phyloP scores from a whole-genome alignment of 1,140 invertebrate genomes.

The Tetraneura akinire region DNA sequence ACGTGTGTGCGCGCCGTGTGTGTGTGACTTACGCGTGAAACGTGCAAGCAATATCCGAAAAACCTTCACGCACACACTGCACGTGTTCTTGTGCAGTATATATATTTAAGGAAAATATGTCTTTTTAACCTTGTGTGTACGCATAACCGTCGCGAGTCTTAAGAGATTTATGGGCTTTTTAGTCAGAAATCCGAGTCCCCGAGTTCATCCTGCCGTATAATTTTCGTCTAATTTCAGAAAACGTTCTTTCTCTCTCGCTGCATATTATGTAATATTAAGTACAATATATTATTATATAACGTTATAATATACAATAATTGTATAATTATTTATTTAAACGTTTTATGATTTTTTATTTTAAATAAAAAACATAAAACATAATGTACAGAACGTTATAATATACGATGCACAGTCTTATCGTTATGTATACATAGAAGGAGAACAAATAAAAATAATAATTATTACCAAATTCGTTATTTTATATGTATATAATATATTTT shows the following conservation, averaged over 20 bases:
- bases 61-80: background rate
- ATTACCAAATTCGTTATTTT: no score
- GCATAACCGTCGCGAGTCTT: background rate
- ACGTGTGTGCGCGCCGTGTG: background rate
- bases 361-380: background rate
- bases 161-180: constrained; percentile 47
- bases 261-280: no score
- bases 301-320: no score
- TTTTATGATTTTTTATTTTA: no score
- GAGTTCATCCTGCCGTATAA: constrained; percentile 18
- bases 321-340: no score
- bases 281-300: constrained; percentile 13
- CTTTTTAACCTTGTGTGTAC: constrained; percentile 33
- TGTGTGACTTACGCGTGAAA: background rate
- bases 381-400: background rate
- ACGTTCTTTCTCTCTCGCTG: background rate
- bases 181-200: constrained; percentile 19
- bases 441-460: background rate
- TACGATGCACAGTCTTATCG: no score
- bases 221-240: constrained; percentile 38
- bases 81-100: constrained; percentile 26
- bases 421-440: background rate
- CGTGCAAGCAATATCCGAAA: constrained; percentile 29
- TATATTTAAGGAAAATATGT: constrained; percentile 36
- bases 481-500: no score